Base-by-base conservation (phyloP, 2,113 vertebrate species). In the Daubentonia madagascariensis region DNA sequence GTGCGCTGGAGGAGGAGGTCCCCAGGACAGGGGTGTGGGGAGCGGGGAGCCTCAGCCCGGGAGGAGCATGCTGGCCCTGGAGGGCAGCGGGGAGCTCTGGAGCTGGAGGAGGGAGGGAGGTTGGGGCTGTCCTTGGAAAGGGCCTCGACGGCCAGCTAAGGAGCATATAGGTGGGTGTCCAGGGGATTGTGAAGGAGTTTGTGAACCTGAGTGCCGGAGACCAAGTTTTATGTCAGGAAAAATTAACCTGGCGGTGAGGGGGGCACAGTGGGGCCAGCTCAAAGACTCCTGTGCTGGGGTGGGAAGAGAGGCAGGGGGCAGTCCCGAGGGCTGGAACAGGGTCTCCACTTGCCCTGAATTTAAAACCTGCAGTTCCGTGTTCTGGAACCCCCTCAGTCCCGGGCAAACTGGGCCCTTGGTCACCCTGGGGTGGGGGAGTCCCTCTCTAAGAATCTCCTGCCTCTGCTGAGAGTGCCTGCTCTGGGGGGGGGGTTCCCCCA, bases 111-210 rank as follows among this genome's bases (percentile, higher is more conserved):
- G 54, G 1, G 32, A 17, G 14, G 5, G 70, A 25, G 43, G 23
- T 8, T 37, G 75, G 67, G 7, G 23, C 14, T 12, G 3, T 12
- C 3, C 5, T 59, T 20, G 2, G 0, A 0, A 8, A 54, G 54
- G 80, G 45, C 45, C 43, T 22, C 16, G 6, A 40, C 3, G 7
- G 12, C 84, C 63, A 6, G 87, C 28, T 13, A 7, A 52, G 43
- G 43, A 16, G 8, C 50, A 8, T 5, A 6, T 28, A n/a, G 17
- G 0, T 1, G 11, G 20, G 63, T 3, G 6, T 28, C 6, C 48
- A 10, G 8, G 6, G 54, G 25, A 0, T 17, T 28, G 0, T 4
- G 20, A 6, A 35, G 8, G 32, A 54, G 43, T 45, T 3, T 57
- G 22, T 54, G 67, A 43, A 50, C 32, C 43, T 13, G 2, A 35